These are phyloP conservation scores for Caenorhabditis remanei DNA, from an alignment of 1,140 invertebrate species.

Conservation along the genomic window DNA sequence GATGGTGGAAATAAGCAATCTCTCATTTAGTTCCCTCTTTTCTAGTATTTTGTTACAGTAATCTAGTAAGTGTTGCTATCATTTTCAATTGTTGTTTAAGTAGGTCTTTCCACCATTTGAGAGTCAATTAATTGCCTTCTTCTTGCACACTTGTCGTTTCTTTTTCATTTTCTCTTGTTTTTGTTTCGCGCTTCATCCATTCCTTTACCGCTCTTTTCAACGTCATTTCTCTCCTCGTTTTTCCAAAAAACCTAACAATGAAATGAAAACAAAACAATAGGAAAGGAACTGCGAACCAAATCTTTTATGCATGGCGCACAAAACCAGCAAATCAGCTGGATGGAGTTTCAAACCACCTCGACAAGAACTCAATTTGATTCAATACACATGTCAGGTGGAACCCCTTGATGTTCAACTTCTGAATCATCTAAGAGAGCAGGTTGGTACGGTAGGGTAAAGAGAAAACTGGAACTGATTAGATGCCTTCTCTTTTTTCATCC, in stretches of 20 bases:
- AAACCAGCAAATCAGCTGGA: slow-evolving; percentile 58
- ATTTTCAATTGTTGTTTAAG: background rate
- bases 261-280: slow-evolving; percentile 55
- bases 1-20: background rate
- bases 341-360: slow-evolving; percentile 60
- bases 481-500: background rate
- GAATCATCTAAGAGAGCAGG: slow-evolving; percentile 59
- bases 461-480: background rate
- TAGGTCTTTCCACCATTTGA: slow-evolving; percentile 15
- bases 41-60: slow-evolving; percentile 5
- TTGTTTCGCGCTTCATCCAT: slow-evolving; percentile 13
- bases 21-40: background rate
- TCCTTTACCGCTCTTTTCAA: slow-evolving; percentile 31
- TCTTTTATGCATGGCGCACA: slow-evolving; percentile 59
- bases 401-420: slow-evolving; percentile 47
- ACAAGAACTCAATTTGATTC: slow-evolving; percentile 50
- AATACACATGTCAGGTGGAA: slow-evolving; percentile 56
- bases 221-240: slow-evolving; percentile 8
- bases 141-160: slow-evolving; percentile 22
- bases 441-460: background rate
- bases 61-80: slow-evolving; percentile 44
- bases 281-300: background rate
- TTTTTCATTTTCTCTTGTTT: slow-evolving; percentile 4
- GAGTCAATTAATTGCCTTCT: slow-evolving; percentile 40
- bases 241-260: slow-evolving; percentile 40